phyloP scores from a whole-genome alignment of 2,113 vertebrate genomes.

The Gila orcuttii region DNA sequence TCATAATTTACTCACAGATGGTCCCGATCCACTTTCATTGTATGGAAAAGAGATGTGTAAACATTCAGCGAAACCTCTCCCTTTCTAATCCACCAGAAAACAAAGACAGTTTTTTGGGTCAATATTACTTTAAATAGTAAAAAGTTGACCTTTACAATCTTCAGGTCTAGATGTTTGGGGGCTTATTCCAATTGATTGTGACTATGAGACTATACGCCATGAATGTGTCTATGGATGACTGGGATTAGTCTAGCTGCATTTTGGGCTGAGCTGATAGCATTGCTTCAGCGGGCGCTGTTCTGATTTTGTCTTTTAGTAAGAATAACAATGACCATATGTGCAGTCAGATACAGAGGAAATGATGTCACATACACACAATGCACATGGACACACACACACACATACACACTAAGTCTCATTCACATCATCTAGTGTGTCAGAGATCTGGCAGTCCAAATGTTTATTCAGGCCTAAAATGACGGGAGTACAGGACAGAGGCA shows the following conservation, averaged over 20 bases:
- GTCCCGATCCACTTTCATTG: background rate
- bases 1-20: background rate
- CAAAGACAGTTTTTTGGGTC: background rate
- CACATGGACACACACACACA: background rate
- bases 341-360: background rate
- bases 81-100: background rate
- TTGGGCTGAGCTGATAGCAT: background rate
- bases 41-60: background rate
- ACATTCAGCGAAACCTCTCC: background rate
- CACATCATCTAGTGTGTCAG: background rate
- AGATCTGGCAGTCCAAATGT: slow-evolving; percentile 13
- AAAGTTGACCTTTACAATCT: background rate
- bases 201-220: background rate
- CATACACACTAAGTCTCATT: slow-evolving; percentile 8
- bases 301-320: slow-evolving; percentile 1
- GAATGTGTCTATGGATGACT: slow-evolving; percentile 12
- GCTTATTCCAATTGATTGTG: background rate
- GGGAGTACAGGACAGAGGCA: slow-evolving; percentile 8
- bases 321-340: slow-evolving; percentile 19
- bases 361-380: background rate
- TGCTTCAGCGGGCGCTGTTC: slow-evolving; percentile 2
- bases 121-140: background rate
- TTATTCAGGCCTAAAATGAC: slow-evolving; percentile 9
- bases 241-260: background rate
- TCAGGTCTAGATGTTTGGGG: slow-evolving; percentile 10